A percentile compares a stretch with the other conserved stretches of the same genome.
phyloP scores from a whole-genome alignment of 2,888 invertebrate species.

The Xanthia icteritia region DNA sequence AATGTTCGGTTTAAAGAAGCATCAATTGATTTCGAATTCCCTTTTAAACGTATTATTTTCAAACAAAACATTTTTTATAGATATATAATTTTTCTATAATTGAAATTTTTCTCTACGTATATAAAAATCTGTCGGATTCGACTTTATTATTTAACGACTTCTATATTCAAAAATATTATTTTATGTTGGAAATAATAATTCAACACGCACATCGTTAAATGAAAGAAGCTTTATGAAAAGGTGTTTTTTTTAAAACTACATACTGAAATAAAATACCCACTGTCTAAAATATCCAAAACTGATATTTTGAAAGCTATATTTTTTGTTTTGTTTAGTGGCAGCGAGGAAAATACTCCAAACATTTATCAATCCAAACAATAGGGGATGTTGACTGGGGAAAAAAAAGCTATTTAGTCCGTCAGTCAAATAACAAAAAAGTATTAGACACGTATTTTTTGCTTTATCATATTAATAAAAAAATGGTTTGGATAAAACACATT shows the following conservation, averaged over 20 bases:
- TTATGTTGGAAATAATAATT: constrained; percentile 2
- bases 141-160: neutral
- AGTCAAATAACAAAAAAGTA: no score
- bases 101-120: neutral
- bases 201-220: constrained; percentile 2
- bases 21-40: neutral
- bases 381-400: no score
- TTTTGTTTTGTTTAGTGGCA: neutral
- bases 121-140: neutral
- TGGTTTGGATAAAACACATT: no score
- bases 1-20: no score
- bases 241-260: neutral
- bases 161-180: constrained; percentile 2
- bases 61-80: constrained; percentile 8
- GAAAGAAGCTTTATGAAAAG: neutral
- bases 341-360: neutral
- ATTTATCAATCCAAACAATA: neutral
- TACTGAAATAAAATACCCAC: neutral
- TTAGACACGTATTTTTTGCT: no score
- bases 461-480: no score
- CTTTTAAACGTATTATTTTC: neutral
- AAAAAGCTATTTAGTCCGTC: no score
- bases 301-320: neutral
- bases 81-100: neutral
- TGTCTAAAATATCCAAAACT: neutral